phyloP scores from a whole-genome alignment of 2,113 vertebrate species.

The Malurus alboscapulatus region DNA sequence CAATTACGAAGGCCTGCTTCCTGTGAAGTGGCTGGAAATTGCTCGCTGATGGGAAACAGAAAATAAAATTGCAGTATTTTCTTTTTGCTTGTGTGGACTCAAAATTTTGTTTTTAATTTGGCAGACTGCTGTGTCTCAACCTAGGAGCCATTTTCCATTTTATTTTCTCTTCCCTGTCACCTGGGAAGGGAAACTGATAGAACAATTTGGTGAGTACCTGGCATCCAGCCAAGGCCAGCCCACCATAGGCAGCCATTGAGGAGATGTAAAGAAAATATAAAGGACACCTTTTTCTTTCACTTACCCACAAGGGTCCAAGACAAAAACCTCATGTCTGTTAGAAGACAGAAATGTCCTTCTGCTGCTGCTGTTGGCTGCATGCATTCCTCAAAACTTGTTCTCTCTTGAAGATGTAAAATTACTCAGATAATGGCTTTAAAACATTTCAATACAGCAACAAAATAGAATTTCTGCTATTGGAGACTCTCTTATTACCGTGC shows the following conservation, averaged over 20 bases:
- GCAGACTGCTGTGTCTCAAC: too few relatives aligned
- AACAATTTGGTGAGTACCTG: not conserved
- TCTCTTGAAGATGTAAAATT: not conserved
- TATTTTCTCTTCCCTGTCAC: not conserved
- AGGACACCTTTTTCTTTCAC: not conserved
- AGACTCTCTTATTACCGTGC: not conserved
- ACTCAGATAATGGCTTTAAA: not conserved
- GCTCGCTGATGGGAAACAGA: not conserved
- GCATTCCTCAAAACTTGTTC: not conserved
- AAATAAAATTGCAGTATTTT: not conserved
- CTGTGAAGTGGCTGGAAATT: rapidly evolving
- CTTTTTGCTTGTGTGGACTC: rapidly evolving
- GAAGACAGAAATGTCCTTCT: not conserved
- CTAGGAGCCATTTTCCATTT: not conserved
- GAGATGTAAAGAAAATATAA: not conserved
- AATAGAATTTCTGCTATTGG: not conserved
- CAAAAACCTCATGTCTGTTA: not conserved
- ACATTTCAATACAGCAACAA: not conserved
- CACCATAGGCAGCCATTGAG: not conserved
- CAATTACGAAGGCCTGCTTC: not conserved
- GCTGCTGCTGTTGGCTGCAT: not conserved
- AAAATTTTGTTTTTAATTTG: rapidly evolving
- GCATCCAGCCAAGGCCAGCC: too few relatives aligned
- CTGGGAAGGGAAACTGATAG: not conserved
- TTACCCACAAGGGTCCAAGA: not conserved